Conservation (phyloP, 2,888 invertebrate genomes). For the Kuschelorhynchus macadamiae region DNA sequence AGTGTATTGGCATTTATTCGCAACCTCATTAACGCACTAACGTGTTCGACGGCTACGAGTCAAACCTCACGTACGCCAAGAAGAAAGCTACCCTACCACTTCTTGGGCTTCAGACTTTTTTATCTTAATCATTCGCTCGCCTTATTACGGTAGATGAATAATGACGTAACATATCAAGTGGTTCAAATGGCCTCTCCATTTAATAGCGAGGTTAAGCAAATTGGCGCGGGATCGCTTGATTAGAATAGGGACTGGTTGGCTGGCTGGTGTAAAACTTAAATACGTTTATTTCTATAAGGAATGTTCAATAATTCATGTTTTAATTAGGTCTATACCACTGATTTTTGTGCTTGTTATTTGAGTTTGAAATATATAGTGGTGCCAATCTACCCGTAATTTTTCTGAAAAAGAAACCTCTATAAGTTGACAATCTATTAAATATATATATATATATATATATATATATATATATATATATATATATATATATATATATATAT, state of each 20-base stretch:
- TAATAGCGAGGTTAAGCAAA: constrained; percentile 14
- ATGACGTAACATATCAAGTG: constrained; percentile 16
- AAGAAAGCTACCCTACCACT: constrained; percentile 43
- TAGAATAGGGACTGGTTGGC: background rate
- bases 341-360: too few species aligned
- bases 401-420: too few species aligned
- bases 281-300: too few species aligned
- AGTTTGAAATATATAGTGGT: too few species aligned
- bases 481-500: too few species aligned
- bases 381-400: too few species aligned
- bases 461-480: too few species aligned
- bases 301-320: too few species aligned
- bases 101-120: constrained; percentile 29
- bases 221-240: constrained; percentile 5
- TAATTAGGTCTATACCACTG: too few species aligned
- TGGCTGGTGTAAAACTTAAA: too few species aligned
- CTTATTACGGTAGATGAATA: constrained; percentile 23
- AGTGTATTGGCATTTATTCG: constrained; percentile 34
- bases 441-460: too few species aligned
- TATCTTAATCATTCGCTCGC: constrained; percentile 2
- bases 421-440: too few species aligned
- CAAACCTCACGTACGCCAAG: constrained; percentile 41
- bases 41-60: constrained; percentile 33
- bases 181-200: constrained; percentile 11
- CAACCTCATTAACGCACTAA: constrained; percentile 19